Evolutionary conservation across 2,797 vertebrate genomes (phyloP), one percentile per base, ranked within the genome.

Genomic region (Decapterus maruadsi): DNA sequence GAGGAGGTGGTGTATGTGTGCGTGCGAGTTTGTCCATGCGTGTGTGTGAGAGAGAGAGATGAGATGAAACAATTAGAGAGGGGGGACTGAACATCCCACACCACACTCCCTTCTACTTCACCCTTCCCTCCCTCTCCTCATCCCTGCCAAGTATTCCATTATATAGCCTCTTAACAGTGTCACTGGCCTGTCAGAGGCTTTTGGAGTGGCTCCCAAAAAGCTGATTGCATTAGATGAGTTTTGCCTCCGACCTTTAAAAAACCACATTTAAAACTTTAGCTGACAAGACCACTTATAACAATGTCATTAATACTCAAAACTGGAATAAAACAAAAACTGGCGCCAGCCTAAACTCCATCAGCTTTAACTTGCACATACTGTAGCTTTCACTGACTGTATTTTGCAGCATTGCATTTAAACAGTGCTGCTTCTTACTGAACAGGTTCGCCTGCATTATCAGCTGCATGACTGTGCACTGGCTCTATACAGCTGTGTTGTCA

Each of bases 81-180:
- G 54, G 54, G 50, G 83, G 77, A 81, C 68, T 69, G 62, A 62
- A 22, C 59, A 7, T 26, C 19, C 38, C 16, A 2, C 43, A 17
- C 14, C 10, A 2, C 65, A 20, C 7, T 38, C 26, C 45, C 72
- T 4, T 4, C 9, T 12, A 65, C 43, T 51, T 20, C 68, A 63
- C 59, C 36, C 9, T 17, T 20, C 40, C 34, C n/a, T 3, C 16
- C 19, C 46, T 36, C 54, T 36, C n/a, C 54, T 61, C 67, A 29
- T 58, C 75, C 48, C 72, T 85, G 87, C 84, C 90, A 87, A 90
- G 58, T 85, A 31, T 40, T 86, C 83, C 88, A 93, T 91, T 92
- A 93, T 54, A 75, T 78, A 78, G 79, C 75, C 81, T 84, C 68
- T 90, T 84, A 75, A 68, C 64, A n/a, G 69, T 58, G 75, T 82